phyloP scores from a whole-genome alignment of 2,888 invertebrate species.

The Ganaspis brasiliensis region DNA sequence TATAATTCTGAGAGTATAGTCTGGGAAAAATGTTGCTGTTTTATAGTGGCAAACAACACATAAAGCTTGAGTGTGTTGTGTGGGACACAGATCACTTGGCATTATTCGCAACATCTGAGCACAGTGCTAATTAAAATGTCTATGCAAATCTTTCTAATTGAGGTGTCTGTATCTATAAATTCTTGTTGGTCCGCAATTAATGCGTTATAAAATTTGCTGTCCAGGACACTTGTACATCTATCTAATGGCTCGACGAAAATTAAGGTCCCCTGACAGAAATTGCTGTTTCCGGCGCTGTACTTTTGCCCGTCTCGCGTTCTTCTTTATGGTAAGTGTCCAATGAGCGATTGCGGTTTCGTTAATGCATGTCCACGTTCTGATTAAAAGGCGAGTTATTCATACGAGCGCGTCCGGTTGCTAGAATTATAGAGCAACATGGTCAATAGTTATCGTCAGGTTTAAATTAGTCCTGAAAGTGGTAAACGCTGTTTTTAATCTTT shows the following conservation, averaged over 20 bases:
- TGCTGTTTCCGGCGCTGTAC: slow-evolving; percentile 16
- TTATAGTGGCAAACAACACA: too few species aligned
- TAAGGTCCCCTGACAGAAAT: slow-evolving; percentile 9
- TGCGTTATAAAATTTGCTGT: slow-evolving; percentile 62
- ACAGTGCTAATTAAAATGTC: slow-evolving; percentile 68
- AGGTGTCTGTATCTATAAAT: slow-evolving; percentile 65
- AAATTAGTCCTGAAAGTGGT: slow-evolving; percentile 38
- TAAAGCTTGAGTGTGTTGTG: background rate
- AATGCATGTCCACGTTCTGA: slow-evolving; percentile 24
- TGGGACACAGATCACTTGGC: background rate
- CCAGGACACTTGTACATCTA: slow-evolving; percentile 19
- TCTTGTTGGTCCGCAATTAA: slow-evolving; percentile 60
- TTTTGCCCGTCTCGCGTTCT: background rate
- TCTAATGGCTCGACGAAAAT: slow-evolving; percentile 26
- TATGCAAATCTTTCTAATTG: slow-evolving; percentile 65
- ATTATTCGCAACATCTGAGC: slow-evolving; percentile 13
- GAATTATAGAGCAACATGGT: slow-evolving; percentile 26
- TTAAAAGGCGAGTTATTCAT: slow-evolving; percentile 36
- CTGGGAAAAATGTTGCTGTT: too few species aligned
- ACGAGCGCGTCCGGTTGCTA: slow-evolving; percentile 15
- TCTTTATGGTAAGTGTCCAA: slow-evolving; percentile 41
- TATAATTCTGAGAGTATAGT: too few species aligned
- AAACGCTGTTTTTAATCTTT: slow-evolving; percentile 30
- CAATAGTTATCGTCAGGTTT: slow-evolving; percentile 36
- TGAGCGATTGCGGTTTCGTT: slow-evolving; percentile 28